Evolutionary conservation across 2,888 invertebrate species (phyloP), one percentile per base, ranked within the genome.

Genomic region (Venustoraphidia nigricollis): DNA sequence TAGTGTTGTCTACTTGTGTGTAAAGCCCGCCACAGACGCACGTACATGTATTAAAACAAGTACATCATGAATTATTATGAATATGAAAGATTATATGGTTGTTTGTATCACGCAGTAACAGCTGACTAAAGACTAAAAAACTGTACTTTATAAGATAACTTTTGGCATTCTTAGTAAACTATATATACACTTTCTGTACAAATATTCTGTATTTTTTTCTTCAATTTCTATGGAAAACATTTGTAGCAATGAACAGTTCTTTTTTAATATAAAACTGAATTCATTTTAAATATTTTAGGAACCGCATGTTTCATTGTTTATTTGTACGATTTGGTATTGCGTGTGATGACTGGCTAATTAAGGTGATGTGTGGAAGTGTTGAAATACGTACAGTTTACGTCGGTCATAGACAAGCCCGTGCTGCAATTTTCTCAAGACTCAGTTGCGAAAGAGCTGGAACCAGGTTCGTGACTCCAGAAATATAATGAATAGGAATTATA

Each of bases 391-490:
- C 97, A 1, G 89, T 98, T n/a, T 99, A 98, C 69, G 94, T 94
- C 44, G 95, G 95, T 1, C 88, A 91, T 57, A 77, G 88, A 47
- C 94, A 94, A 67, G 97, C 95, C 3, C 75, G 89, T 56, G 94
- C 95, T 4, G 90, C 92, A n/a, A 79, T 98, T 27, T 81, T 98
- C 52, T 98, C 98, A 1, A 76, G 98, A 51, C 75, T 99, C 35
- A 95, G 95, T 63, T 96, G 94, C 69, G 97, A 99, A 69, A 75
- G 98, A 57, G 97, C 97, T 48, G 98, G 98, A 34, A 99, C 98
- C 27, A 75, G 91, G 68, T 76, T 61, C 47, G 13, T 47, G 10
- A 34, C 9, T 10, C n/a, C 35, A 39, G n/a, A 17, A 38, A 36
- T 14, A 39, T 35, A 8, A 14, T 6, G 14, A 11, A 10, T 13